Percentiles rank a stretch among this genome's conserved stretches.
phyloP scores from a whole-genome alignment of 2,797 vertebrate genomes.

The Rhadinocentrus ornatus region DNA sequence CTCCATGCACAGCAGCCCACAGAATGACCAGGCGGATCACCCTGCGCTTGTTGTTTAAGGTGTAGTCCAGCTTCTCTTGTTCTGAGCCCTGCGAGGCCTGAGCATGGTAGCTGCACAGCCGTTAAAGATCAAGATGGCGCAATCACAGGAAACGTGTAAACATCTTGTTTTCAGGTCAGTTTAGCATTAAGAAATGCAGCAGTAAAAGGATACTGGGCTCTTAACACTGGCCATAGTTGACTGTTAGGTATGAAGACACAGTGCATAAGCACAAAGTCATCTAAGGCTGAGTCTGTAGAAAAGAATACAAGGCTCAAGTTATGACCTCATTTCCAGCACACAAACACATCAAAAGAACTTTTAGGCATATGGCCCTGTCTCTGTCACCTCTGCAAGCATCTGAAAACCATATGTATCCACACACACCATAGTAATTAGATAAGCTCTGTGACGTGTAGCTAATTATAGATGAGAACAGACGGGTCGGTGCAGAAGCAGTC shows the following conservation, averaged over 20 bases:
- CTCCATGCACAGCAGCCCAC: slow-evolving; percentile 89
- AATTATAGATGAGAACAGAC: slow-evolving; percentile 71
- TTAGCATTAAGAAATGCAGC: not conserved
- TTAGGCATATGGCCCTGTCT: slow-evolving; percentile 36
- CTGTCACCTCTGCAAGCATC: slow-evolving; percentile 58
- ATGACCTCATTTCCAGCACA: slow-evolving; percentile 25
- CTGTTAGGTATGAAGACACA: slow-evolving; percentile 96
- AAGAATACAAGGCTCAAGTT: slow-evolving; percentile 21
- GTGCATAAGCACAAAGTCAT: slow-evolving; percentile 97
- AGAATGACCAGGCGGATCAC: slow-evolving; percentile 92
- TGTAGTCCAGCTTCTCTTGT: slow-evolving; percentile 95
- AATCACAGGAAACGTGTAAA: not conserved
- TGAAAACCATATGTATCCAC: slow-evolving; percentile 62
- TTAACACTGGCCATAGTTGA: slow-evolving; percentile 91
- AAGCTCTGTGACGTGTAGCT: slow-evolving; percentile 64
- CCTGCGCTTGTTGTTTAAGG: slow-evolving; percentile 93
- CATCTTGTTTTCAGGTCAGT: not conserved
- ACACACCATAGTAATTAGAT: slow-evolving; percentile 66
- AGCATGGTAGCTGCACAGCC: slow-evolving; percentile 89
- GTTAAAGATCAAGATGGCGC: slow-evolving; percentile 83
- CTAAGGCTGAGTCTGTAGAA: slow-evolving; percentile 88
- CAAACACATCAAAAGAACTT: slow-evolving; percentile 52
- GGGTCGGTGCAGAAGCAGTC: slow-evolving; percentile 55
- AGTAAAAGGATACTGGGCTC: slow-evolving; percentile 97
- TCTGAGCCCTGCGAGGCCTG: slow-evolving; percentile 95